phyloP scores from a whole-genome alignment of 2,888 invertebrate species.

The Diarsia dahlii region DNA sequence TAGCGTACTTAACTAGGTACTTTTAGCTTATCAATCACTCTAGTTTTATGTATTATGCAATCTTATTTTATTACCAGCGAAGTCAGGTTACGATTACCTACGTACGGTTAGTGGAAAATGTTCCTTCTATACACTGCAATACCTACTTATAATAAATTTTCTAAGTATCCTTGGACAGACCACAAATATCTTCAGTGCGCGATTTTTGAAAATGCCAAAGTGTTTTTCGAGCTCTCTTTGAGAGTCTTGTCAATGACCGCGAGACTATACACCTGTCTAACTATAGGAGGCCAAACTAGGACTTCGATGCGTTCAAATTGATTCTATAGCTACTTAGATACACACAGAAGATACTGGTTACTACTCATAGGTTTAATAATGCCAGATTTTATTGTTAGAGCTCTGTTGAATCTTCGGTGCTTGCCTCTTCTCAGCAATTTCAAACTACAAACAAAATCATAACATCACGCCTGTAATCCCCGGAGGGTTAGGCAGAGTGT shows the following conservation, averaged over 20 bases:
- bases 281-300: background rate
- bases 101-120: background rate
- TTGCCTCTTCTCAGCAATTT: background rate
- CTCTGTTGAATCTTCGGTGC: background rate
- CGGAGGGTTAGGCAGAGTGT: no score
- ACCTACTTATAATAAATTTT: background rate
- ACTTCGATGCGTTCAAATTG: background rate
- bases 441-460: background rate
- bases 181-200: no score
- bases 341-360: background rate
- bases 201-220: background rate
- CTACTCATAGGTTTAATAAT: background rate
- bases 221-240: background rate
- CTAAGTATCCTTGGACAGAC: background rate
- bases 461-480: no score
- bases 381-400: background rate
- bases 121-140: background rate
- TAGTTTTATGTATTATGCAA: slow-evolving; percentile 1
- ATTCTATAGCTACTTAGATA: background rate
- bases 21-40: background rate
- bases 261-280: no score
- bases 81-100: background rate
- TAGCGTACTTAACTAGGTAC: background rate
- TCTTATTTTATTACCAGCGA: background rate
- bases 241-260: background rate